Conservation (phyloP, 2,888 invertebrate species). For the Selenia dentaria region DNA sequence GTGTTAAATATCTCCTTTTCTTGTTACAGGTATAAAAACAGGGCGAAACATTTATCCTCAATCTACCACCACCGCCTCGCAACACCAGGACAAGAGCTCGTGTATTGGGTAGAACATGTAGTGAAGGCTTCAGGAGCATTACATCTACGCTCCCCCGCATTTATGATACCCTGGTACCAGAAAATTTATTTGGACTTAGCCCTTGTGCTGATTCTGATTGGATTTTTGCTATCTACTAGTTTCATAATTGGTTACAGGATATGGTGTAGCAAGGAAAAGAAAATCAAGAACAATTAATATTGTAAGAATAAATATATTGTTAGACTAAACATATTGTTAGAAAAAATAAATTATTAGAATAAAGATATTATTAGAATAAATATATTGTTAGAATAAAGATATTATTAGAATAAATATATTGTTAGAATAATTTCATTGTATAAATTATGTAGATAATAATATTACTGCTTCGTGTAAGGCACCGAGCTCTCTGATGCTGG, state of each 20-base stretch:
- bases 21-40: slow-evolving; percentile 46
- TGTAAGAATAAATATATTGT: no score
- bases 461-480: no score
- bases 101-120: slow-evolving; percentile 88
- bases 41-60: slow-evolving; percentile 49
- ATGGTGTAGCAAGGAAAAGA: background rate
- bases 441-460: no score
- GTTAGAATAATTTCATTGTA: no score
- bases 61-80: slow-evolving; percentile 74
- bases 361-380: no score
- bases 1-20: no score
- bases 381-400: no score
- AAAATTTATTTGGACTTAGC: slow-evolving; percentile 60
- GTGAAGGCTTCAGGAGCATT: slow-evolving; percentile 83
- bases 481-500: no score
- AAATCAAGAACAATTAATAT: slow-evolving; percentile 12
- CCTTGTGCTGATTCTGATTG: slow-evolving; percentile 31
- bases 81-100: slow-evolving; percentile 83
- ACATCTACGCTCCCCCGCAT: slow-evolving; percentile 65
- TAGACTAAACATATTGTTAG: no score
- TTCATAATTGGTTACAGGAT: slow-evolving; percentile 9
- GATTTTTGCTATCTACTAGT: slow-evolving; percentile 20
- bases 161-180: slow-evolving; percentile 54
- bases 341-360: no score
- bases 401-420: no score